A percentile compares a stretch with the other conserved stretches of the same genome.
Evolutionary conservation across 2,113 vertebrate genomes (phyloP).

Genomic region (Cheirogaleus medius): DNA sequence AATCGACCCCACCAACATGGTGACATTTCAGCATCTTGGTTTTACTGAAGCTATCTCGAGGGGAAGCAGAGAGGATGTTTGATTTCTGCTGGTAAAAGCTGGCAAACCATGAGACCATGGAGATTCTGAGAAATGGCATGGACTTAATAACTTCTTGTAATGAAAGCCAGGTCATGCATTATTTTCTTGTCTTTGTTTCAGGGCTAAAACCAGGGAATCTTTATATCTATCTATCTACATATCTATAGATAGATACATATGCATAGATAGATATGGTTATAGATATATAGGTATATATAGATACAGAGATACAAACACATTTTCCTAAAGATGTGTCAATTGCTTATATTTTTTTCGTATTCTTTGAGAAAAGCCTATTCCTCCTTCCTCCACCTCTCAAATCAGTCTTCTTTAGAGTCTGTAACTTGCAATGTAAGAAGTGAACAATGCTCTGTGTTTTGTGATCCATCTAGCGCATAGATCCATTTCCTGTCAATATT

Average conservation of each 20-base stretch:
- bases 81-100: not conserved
- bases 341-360: too few species aligned
- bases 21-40: not conserved
- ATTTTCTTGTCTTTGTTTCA: not conserved
- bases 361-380: not conserved
- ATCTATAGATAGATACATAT: not conserved
- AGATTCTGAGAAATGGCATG: not conserved
- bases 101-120: not conserved
- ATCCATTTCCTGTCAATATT: not conserved
- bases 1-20: rapidly evolving
- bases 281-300: not conserved
- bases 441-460: not conserved
- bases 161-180: not conserved
- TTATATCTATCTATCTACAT: too few species aligned
- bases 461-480: not conserved
- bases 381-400: rapidly evolving
- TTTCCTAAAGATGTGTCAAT: not conserved
- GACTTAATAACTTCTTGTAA: not conserved
- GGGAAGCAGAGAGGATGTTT: not conserved
- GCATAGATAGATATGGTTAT: too few species aligned
- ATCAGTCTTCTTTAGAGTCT: not conserved
- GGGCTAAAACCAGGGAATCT: not conserved
- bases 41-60: not conserved
- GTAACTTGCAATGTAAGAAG: rapidly evolving
- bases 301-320: not conserved